phyloP scores from a whole-genome alignment of 2,888 invertebrate genomes.

The Drosophila pegasa region DNA sequence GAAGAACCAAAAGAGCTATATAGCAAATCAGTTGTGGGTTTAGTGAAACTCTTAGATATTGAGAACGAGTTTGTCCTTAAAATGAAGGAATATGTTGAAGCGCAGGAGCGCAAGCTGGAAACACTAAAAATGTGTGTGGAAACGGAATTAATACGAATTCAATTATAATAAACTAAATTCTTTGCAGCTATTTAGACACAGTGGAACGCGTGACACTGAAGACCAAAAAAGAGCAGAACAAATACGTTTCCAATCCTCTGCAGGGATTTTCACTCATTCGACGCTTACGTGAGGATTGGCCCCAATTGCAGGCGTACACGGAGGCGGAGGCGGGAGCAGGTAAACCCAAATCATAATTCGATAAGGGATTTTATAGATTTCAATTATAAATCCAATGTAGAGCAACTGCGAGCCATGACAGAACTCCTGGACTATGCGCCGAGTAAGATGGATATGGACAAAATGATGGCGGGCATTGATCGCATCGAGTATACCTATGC shows the following conservation, averaged over 20 bases:
- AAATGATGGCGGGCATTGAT: constrained; percentile 29
- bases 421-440: constrained; percentile 26
- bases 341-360: constrained; percentile 2
- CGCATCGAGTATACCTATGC: constrained; percentile 54
- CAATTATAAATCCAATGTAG: constrained; percentile 15
- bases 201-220: constrained; percentile 1
- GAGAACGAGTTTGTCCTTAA: constrained; percentile 45
- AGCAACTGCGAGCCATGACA: constrained; percentile 21
- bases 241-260: constrained; percentile 52
- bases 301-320: constrained; percentile 25
- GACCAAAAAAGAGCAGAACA: constrained; percentile 11
- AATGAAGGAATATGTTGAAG: constrained; percentile 31
- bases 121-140: constrained; percentile 40
- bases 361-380: not conserved
- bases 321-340: constrained; percentile 20
- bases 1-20: constrained; percentile 17
- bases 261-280: constrained; percentile 49
- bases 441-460: constrained; percentile 30
- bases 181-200: constrained; percentile 38
- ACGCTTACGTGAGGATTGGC: constrained; percentile 59
- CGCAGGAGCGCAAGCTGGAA: constrained; percentile 40
- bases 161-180: accelerated
- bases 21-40: constrained; percentile 38
- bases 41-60: constrained; percentile 26
- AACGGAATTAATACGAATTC: not conserved